These are phyloP conservation scores for Drosophila neotestacea DNA, from an alignment of 2,888 invertebrate species.

Conservation along the genomic window DNA sequence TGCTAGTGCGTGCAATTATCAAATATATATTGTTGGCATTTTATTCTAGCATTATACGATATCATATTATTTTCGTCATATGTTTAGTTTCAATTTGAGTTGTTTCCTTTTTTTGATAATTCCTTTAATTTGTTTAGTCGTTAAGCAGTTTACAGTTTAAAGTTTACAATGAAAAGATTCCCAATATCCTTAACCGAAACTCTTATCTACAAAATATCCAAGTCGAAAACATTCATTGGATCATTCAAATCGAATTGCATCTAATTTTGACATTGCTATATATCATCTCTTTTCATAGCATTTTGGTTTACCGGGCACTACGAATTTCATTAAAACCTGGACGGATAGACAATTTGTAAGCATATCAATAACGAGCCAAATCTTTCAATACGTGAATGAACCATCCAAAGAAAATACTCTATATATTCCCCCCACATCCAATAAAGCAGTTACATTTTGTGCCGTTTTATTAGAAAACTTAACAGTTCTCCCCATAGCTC, in stretches of 20 bases:
- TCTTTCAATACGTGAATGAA: constrained; percentile 38
- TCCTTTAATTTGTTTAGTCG: constrained; percentile 14
- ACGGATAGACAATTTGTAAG: constrained; percentile 83
- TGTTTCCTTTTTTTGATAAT: constrained; percentile 2
- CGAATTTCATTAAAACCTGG: constrained; percentile 82
- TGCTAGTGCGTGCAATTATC: constrained; percentile 41
- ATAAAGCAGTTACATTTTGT: constrained; percentile 41
- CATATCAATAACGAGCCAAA: constrained; percentile 56
- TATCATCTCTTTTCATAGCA: constrained; percentile 81
- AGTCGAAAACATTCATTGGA: constrained; percentile 44
- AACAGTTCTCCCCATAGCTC: constrained; percentile 12
- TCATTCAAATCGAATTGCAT: constrained; percentile 53
- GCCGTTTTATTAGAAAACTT: constrained; percentile 47
- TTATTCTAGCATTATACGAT: constrained; percentile 2
- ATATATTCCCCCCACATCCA: constrained; percentile 17
- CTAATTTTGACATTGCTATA: constrained; percentile 69
- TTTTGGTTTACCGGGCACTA: constrained; percentile 82
- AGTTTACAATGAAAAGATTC: constrained; percentile 19
- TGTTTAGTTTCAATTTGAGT: constrained; percentile 6
- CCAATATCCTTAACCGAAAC: constrained; percentile 14
- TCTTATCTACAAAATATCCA: constrained; percentile 16
- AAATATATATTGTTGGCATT: constrained; percentile 27
- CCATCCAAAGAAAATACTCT: constrained; percentile 28
- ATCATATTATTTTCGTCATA: neutral
- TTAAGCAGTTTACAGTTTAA: constrained; percentile 23